Evolutionary conservation across 2,888 invertebrate genomes (phyloP).

Genomic region (Sympetrum striolatum): DNA sequence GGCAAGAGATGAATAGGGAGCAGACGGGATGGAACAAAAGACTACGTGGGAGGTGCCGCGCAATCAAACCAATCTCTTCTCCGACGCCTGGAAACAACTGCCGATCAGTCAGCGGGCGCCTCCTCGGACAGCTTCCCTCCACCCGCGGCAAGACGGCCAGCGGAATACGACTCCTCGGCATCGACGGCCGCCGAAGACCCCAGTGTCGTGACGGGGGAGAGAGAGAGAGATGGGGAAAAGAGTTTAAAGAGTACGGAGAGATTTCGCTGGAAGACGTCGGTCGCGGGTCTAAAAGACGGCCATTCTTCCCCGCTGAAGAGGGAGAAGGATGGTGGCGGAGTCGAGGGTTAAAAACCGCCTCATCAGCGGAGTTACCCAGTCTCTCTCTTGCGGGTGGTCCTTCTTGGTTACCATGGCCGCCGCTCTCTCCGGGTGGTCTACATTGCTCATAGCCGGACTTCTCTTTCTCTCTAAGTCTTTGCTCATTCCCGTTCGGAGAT

Average conservation of each 20-base stretch:
- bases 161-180: conserved; percentile 1
- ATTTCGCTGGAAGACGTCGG: background rate
- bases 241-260: background rate
- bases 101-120: conserved; percentile 43
- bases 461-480: background rate
- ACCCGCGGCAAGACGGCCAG: background rate
- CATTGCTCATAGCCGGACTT: conserved; percentile 27
- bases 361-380: conserved; percentile 10
- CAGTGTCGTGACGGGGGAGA: background rate
- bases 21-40: conserved; percentile 32
- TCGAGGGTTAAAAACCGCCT: conserved; percentile 15
- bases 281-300: background rate
- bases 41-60: conserved; percentile 35
- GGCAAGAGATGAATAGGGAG: conserved; percentile 27
- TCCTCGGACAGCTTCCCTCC: conserved; percentile 11
- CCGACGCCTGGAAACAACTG: conserved; percentile 40
- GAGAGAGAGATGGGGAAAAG: background rate
- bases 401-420: background rate
- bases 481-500: background rate
- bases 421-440: conserved; percentile 25
- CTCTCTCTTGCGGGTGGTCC: conserved; percentile 34
- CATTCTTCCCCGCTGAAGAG: conserved; percentile 1
- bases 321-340: background rate
- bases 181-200: background rate
- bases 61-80: conserved; percentile 37